Evolutionary conservation across 1,140 invertebrate species (phyloP), one percentile per base, ranked within the genome.

Genomic region (Dendroctonus ponderosae): DNA sequence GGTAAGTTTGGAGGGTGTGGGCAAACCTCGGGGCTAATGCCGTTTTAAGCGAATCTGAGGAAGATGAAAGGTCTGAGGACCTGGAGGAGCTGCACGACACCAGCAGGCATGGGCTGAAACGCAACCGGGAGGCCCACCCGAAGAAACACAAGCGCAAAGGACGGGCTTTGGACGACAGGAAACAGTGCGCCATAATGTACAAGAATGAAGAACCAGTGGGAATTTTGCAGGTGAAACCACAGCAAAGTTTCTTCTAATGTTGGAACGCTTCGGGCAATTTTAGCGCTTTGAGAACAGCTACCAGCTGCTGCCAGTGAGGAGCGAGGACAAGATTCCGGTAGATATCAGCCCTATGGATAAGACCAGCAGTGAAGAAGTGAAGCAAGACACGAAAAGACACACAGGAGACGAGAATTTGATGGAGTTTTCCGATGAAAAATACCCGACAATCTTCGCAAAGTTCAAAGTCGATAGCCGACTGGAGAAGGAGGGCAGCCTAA

Each of bases 161-260:
- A 44, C 15, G 64, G 26, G 7, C 26, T 14, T n/a, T 26, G 43
- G 7, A 44, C 5, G 49, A 66, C 4, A 42, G 26, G 12, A 59
- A 53, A n/a, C 39, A 57, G 38, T 37, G 41, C 12, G 76, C 74
- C 4, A 62, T 77, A 11, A 75, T 76, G 54, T 77, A 76, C 54
- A 71, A 71, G 61, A 70, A 77, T 49, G 72, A 72, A 40, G 74
- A 71, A 67, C 75, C 73, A 7, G 68, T 76, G 9, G 76, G 76
- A 6, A 75, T 77, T 54, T 44, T 77, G 37, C 70, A 77, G 62
- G 76, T 76, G 71, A 69, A 2, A 26, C 26, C 26, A 26, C 26
- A 26, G 8, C 48, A 14, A 60, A 42, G 39, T 52, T 8, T 8
- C 8, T 37, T 37, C 15, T 3, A 7, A 44, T 43, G n/a, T 5